Evolutionary conservation across 1,140 invertebrate genomes (phyloP), one percentile per base, ranked within the genome.

Genomic region (Hylaeus volcanicus): DNA sequence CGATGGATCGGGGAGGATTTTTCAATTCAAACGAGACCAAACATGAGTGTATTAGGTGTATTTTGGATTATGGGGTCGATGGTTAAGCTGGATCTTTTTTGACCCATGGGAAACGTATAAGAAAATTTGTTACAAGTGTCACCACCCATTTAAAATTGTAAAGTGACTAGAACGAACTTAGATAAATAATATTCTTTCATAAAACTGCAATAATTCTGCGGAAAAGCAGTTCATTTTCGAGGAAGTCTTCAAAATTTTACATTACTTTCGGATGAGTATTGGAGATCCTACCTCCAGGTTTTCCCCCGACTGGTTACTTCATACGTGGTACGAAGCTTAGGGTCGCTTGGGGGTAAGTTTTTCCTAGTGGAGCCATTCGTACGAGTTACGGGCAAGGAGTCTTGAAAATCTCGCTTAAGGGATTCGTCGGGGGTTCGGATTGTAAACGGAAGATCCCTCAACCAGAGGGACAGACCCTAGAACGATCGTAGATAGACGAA

Each of bases 361-460:
- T 80, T 86, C 73, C 76, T 83, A 63, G 73, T 51, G 81, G 85
- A 48, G 68, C 82, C 81, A 79, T 86, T 90, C 88, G 85, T 69
- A 84, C 83, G 85, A 88, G 83, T 90, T 89, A 89, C 88, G 80
- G 86, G 76, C 85, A 70, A 83, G 72, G 83, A 87, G 87, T 88
- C 89, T 90, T 89, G 88, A 89, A 86, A 89, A 89, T 89, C 85
- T 90, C 85, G 86, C 88, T 89, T 78, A 74, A 87, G 88, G 87
- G 85, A 86, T 86, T 83, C 85, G 84, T 58, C 68, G 58, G 77
- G 26, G 85, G 74, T 77, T 70, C 53, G 79, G 84, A 84, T 86
- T 83, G 86, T 88, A 88, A 88, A 88, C 79, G 81, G 72, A 81
- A 80, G 74, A 88, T 88, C 80, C 76, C 77, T 72, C 66, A 74